phyloP scores from a whole-genome alignment of 2,888 invertebrate species.

The Drosophila mayaguana region DNA sequence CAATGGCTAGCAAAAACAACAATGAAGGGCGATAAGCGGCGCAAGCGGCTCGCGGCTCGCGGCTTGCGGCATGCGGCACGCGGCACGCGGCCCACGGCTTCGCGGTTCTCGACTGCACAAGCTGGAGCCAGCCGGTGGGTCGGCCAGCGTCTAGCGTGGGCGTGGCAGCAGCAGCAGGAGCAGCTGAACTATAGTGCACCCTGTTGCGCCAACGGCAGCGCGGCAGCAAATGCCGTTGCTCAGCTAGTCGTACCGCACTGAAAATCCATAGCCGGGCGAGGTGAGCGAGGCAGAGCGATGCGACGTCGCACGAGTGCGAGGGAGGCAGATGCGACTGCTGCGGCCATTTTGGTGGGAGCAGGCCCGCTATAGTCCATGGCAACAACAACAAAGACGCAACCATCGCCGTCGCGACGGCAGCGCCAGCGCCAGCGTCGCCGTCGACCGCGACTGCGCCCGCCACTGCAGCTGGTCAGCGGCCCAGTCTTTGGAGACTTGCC shows the following conservation, averaged over 20 bases:
- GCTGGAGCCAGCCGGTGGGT: no score
- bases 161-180: slow-evolving; percentile 49
- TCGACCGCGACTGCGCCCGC: slow-evolving; percentile 26
- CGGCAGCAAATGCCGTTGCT: slow-evolving; percentile 6
- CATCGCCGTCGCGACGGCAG: slow-evolving; percentile 13
- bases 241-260: slow-evolving; percentile 50
- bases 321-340: slow-evolving; percentile 27
- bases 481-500: slow-evolving; percentile 66
- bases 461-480: slow-evolving; percentile 67
- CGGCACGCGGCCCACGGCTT: slow-evolving; percentile 26
- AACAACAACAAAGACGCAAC: slow-evolving; percentile 30
- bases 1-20: slow-evolving; percentile 6
- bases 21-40: slow-evolving; percentile 66
- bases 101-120: no score
- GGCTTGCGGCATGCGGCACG: slow-evolving; percentile 7
- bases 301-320: slow-evolving; percentile 32
- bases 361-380: slow-evolving; percentile 51
- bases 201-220: slow-evolving; percentile 64
- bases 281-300: slow-evolving; percentile 29
- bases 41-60: slow-evolving; percentile 48
- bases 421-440: slow-evolving; percentile 6
- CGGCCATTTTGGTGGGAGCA: slow-evolving; percentile 83
- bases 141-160: slow-evolving; percentile 42
- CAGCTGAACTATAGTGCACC: slow-evolving; percentile 62
- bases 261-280: slow-evolving; percentile 28